Evolutionary conservation across 1,140 invertebrate genomes (phyloP), one percentile per base, ranked within the genome.

Genomic region (Macrocentrus cingulum): DNA sequence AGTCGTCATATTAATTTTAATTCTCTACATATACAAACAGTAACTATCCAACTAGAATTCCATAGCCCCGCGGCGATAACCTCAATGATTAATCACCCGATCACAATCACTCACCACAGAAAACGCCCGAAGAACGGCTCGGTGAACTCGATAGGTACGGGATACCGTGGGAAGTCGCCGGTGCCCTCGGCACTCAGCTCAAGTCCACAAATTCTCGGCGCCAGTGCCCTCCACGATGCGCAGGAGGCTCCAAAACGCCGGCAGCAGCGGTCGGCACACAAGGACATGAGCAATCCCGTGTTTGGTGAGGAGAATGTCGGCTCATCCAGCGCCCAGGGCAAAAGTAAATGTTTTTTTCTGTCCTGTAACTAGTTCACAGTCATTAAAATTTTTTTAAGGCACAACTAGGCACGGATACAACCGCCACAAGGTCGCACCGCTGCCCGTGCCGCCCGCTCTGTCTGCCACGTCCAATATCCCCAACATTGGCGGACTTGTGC

Each of bases 21-120:
- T 90, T 15, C 75, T 86, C 55, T 91, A 91, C 73, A 89, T 92
- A 67, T 88, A 88, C 67, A 88, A 88, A 75, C 83, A 86, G 88
- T 90, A 75, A 84, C 50, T 9, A 18, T 8, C 18, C 7, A 51
- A 29, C n/a, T n/a, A n/a, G n/a, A n/a, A n/a, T n/a, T n/a, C n/a
- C n/a, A n/a, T n/a, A n/a, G n/a, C n/a, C n/a, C n/a, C n/a, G n/a
- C n/a, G n/a, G n/a, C n/a, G n/a, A n/a, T n/a, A n/a, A n/a, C n/a
- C n/a, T n/a, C n/a, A n/a, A n/a, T n/a, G n/a, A n/a, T n/a, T n/a
- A n/a, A n/a, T n/a, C n/a, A n/a, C n/a, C n/a, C n/a, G n/a, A n/a
- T n/a, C n/a, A n/a, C n/a, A n/a, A n/a, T n/a, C n/a, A 22, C 56
- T 49, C 54, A 44, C 67, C 66, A 2, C 60, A 84, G 82, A 20